Evolutionary conservation across 2,888 invertebrate genomes (phyloP).

Genomic region (Tortricodes alternella): DNA sequence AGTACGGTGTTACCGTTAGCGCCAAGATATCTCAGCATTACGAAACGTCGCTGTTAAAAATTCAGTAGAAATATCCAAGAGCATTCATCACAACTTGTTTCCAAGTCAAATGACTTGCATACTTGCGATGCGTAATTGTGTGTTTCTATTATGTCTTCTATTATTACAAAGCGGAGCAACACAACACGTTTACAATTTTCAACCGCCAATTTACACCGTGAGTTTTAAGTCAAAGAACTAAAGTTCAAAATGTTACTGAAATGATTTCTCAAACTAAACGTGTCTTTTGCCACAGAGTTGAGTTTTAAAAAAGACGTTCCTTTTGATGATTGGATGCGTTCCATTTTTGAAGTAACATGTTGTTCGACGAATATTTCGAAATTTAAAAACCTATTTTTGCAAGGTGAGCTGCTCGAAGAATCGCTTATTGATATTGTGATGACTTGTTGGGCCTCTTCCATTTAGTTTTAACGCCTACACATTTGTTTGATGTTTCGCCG

Average conservation of each 20-base stretch:
- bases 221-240: conserved; percentile 26
- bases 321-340: conserved; percentile 71
- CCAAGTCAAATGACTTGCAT: conserved; percentile 72
- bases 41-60: conserved; percentile 54
- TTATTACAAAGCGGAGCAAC: conserved; percentile 37
- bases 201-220: conserved; percentile 4
- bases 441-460: not conserved
- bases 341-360: conserved; percentile 59
- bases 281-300: conserved; percentile 46
- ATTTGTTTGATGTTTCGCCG: not conserved
- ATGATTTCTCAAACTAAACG: conserved; percentile 1
- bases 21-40: conserved; percentile 39
- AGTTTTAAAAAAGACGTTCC: conserved; percentile 45
- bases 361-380: conserved; percentile 40
- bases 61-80: conserved; percentile 52
- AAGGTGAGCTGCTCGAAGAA: conserved; percentile 38
- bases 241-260: conserved; percentile 36
- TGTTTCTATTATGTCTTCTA: conserved; percentile 53
- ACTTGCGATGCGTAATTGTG: conserved; percentile 59
- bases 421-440: not conserved
- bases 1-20: conserved; percentile 24
- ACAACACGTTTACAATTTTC: conserved; percentile 3
- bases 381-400: conserved; percentile 56
- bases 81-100: conserved; percentile 63
- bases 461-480: not conserved